These are phyloP conservation scores for Guaruba guarouba DNA, from an alignment of 2,113 vertebrate genomes.

Conservation along the genomic window DNA sequence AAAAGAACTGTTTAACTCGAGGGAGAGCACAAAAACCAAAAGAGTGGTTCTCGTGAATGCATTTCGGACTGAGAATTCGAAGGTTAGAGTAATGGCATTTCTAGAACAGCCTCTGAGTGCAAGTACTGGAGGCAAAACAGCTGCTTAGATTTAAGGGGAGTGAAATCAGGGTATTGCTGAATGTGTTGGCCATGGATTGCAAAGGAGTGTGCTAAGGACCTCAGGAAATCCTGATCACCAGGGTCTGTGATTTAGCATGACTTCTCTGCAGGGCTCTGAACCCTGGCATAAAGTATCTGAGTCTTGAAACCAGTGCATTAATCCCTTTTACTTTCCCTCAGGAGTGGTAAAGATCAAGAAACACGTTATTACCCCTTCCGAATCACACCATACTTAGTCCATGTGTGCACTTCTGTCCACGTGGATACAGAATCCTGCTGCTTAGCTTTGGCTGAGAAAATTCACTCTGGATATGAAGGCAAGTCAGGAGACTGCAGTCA, in stretches of 20 bases:
- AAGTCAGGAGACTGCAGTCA: background rate
- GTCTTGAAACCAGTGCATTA: background rate
- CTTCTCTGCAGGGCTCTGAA: background rate
- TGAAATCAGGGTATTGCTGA: background rate
- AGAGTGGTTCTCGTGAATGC: background rate
- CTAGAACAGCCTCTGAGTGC: background rate
- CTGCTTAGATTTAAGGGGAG: background rate
- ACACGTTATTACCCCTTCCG: conserved; percentile 80
- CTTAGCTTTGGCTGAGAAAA: conserved; percentile 83
- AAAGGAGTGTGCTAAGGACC: background rate
- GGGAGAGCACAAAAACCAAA: background rate
- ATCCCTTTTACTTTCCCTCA: conserved; percentile 47
- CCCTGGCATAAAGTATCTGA: background rate
- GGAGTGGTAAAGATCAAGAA: conserved; percentile 79
- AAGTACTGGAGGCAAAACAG: background rate
- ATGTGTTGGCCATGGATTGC: background rate
- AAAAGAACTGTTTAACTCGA: background rate
- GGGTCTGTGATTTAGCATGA: background rate
- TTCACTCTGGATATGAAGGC: conserved; percentile 92
- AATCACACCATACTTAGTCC: conserved; percentile 84
- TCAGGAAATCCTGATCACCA: background rate
- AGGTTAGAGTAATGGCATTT: background rate
- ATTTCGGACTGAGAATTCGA: background rate
- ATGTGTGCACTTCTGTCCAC: conserved; percentile 60
- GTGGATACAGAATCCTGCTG: conserved; percentile 82